phyloP scores from a whole-genome alignment of 2,113 vertebrate genomes.

The Grus americana region DNA sequence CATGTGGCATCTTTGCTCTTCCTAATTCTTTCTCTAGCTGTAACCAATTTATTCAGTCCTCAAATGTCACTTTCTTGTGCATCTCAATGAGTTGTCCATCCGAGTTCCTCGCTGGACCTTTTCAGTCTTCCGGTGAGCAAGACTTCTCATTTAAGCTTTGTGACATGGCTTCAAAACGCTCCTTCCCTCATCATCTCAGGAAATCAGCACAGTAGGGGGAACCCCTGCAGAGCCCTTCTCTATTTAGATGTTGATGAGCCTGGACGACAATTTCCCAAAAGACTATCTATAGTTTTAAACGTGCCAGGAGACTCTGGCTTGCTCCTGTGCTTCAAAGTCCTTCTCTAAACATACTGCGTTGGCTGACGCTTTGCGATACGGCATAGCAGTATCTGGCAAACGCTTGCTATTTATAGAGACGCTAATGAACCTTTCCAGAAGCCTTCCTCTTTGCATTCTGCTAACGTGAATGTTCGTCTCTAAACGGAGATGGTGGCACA shows the following conservation, averaged over 20 bases:
- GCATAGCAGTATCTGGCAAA: fast-evolving
- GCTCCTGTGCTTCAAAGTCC: neutral
- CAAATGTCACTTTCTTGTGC: neutral
- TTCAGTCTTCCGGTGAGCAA: neutral
- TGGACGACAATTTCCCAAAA: neutral
- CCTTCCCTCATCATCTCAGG: neutral
- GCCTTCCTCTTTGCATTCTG: neutral
- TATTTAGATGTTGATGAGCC: neutral
- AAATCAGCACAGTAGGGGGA: neutral
- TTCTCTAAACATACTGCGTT: neutral
- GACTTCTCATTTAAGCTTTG: neutral
- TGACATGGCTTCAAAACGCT: fast-evolving
- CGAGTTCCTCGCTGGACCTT: neutral
- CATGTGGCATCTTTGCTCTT: neutral
- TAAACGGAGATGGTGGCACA: neutral
- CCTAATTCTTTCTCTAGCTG: neutral
- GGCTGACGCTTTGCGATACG: fast-evolving
- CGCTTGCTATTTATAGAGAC: neutral
- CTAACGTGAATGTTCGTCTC: neutral
- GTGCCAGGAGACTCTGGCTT: neutral
- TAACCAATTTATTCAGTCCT: neutral
- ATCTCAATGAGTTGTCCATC: neutral
- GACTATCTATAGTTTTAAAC: neutral
- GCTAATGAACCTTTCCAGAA: neutral
- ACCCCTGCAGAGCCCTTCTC: neutral